Base-by-base conservation (phyloP, 2,113 vertebrate species). In the Syrrhaptes paradoxus region DNA sequence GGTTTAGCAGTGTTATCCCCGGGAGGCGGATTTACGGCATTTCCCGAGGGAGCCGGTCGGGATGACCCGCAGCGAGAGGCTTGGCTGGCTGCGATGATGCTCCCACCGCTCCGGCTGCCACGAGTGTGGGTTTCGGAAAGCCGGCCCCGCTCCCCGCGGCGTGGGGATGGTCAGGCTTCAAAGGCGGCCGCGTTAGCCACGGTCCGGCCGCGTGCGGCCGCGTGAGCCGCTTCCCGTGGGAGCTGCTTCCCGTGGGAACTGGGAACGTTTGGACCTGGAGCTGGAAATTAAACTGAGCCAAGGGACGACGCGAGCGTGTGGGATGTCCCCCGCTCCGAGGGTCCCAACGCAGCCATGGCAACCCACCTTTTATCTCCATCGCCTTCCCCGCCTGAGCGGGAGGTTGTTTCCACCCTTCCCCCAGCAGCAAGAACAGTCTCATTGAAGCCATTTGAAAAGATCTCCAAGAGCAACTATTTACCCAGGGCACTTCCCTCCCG, bases 391-490 rank as follows among this genome's bases (percentile, higher is more conserved):
- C 16, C 0, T 4, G 38, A n/a, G n/a, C 0, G 2, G 70, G 61
- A 92, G 74, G 32, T 72, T 63, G 51, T 70, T 94, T 89, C 32
- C 65, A 84, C 95, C 96, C 94, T 92, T 89, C 83, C 96, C 90
- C 85, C 93, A 46, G 31, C 79, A 92, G 59, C 92, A 86, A 87
- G 45, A 93, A 91, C 91, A 85, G 88, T 66, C 83, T 90, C 32
- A 51, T 90, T 94, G 79, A 90, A 80, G 25, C 36, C 59, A 36
- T 4, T 4, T 86, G 82, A 90, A 85, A 70, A 43, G 92, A 90
- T 80, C 82, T 79, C 14, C 46, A 88, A 93, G 55, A 83, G 62
- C 75, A 93, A 90, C 88, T 97, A 93, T 95, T 96, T 95, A 95
- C 92, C 52, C 72, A 85, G 66, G 74, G 85, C 90, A 78, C 66